These are phyloP conservation scores for Chanos chanos DNA, from an alignment of 2,797 vertebrate genomes.

Conservation along the genomic window DNA sequence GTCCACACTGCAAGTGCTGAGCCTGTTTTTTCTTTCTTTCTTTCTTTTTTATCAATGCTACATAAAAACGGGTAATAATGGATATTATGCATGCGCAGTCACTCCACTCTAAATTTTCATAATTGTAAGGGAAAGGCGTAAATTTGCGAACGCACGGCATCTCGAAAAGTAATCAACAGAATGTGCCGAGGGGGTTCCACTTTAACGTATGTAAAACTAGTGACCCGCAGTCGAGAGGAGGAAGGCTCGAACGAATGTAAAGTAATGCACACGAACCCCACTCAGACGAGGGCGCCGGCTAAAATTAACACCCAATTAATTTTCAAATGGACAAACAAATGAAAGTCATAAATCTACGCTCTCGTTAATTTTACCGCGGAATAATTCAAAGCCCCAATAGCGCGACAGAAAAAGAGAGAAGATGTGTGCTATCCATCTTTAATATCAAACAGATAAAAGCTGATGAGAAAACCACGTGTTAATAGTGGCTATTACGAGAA, in stretches of 20 bases:
- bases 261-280: slow-evolving; percentile 84
- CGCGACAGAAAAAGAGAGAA: slow-evolving; percentile 69
- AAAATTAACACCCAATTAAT: slow-evolving; percentile 99
- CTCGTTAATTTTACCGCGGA: slow-evolving; percentile 94
- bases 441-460: slow-evolving; percentile 96
- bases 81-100: slow-evolving; percentile 79
- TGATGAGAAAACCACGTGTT: too few relatives aligned
- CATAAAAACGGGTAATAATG: slow-evolving; percentile 48
- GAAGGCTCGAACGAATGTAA: slow-evolving; percentile 91
- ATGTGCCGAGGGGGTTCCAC: slow-evolving; percentile 91
- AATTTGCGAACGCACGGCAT: slow-evolving; percentile 89
- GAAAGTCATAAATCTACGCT: slow-evolving; percentile 99
- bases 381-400: slow-evolving; percentile 98
- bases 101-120: slow-evolving; percentile 84
- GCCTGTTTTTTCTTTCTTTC: background rate
- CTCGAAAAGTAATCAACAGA: slow-evolving; percentile 98
- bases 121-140: slow-evolving; percentile 94
- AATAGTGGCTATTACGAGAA: too few relatives aligned
- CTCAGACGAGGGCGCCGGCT: slow-evolving; percentile 92
- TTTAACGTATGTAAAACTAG: slow-evolving; percentile 98
- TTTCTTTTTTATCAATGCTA: slow-evolving; percentile 10
- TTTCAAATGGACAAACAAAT: slow-evolving; percentile 99
- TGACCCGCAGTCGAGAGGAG: slow-evolving; percentile 95
- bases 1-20: background rate
- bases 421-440: slow-evolving; percentile 98